These are phyloP conservation scores for Phyllostomus hastatus DNA, from an alignment of 2,113 vertebrate genomes.

Conservation along the genomic window DNA sequence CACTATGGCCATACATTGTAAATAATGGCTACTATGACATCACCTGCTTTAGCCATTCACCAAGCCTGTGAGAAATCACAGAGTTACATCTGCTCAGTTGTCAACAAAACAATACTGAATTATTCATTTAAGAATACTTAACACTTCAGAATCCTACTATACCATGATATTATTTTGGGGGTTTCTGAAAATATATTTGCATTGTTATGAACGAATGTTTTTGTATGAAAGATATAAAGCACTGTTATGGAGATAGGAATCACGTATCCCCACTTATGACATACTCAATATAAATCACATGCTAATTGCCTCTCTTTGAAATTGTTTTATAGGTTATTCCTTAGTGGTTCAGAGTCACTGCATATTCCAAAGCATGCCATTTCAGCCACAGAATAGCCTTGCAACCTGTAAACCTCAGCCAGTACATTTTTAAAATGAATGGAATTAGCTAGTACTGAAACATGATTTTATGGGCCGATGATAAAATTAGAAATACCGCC, in stretches of 20 bases:
- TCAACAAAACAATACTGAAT: not conserved
- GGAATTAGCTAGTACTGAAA: constrained; percentile 47
- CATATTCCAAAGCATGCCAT: constrained; percentile 6
- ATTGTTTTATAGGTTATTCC: not conserved
- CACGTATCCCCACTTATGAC: not conserved
- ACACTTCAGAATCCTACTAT: not conserved
- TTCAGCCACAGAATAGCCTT: constrained; percentile 25
- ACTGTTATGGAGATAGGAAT: not conserved
- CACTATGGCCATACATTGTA: not conserved
- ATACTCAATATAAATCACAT: not conserved
- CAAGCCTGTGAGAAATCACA: not conserved
- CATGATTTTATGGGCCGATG: constrained; percentile 43
- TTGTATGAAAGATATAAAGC: not conserved
- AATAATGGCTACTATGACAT: not conserved
- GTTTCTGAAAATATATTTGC: not conserved
- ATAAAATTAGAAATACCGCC: constrained; percentile 58
- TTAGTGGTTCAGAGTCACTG: not conserved
- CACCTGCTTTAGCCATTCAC: not conserved
- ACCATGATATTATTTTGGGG: not conserved
- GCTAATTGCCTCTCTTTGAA: not conserved
- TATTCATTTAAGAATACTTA: not conserved
- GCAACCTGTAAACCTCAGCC: not conserved
- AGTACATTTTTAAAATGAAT: constrained; percentile 56
- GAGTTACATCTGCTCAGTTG: not conserved
- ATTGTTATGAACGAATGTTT: not conserved